Evolutionary conservation across 2,888 invertebrate genomes (phyloP), one percentile per base, ranked within the genome.

Genomic region (Amblyjoppa fuscipennis): DNA sequence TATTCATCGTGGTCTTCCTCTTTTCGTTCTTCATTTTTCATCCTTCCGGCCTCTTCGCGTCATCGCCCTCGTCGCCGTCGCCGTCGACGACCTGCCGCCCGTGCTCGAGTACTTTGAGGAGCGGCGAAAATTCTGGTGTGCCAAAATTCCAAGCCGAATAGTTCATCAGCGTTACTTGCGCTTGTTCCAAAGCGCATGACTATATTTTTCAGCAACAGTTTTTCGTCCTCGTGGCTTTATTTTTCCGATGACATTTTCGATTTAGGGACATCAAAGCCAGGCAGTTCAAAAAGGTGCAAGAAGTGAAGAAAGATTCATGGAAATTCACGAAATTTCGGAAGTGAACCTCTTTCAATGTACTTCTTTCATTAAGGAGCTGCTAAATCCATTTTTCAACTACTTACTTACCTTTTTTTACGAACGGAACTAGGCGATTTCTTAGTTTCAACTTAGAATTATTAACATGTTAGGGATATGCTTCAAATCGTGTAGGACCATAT

Each of bases 1-100:
- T 28, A 34, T 41, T 80, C 73, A 13, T 38, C 70, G 25, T 51
- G 25, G n/a, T 61, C 71, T 45, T 59, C 49, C 59, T 66, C 25
- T 25, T 38, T 13, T 41, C 31, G 53, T 34, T 64, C 45, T 28
- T 49, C 71, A 49, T 49, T 49, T 13, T 69, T 64, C 31, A 16
- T 16, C 31, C 31, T 70, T 28, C 7, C n/a, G 28, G 7, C 6
- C 7, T 70, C 70, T 7, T 45, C 69, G 31, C 34, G 53, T 59
- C 25, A 59, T 28, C 11, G 25, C 11, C 59, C 59, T 28, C 25
- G 59, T 59, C 28, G 59, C 9, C 59, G 28, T 66, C 68, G 20
- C 7, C 76, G 9, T 25, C 56, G 41, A 69, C 56, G 49, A 6
- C 13, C 3, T 51, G 41, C 45, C 49, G 20, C 7, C 25, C 56